Base-by-base conservation (phyloP, 2,888 invertebrate genomes). In the Melanargia galathea region DNA sequence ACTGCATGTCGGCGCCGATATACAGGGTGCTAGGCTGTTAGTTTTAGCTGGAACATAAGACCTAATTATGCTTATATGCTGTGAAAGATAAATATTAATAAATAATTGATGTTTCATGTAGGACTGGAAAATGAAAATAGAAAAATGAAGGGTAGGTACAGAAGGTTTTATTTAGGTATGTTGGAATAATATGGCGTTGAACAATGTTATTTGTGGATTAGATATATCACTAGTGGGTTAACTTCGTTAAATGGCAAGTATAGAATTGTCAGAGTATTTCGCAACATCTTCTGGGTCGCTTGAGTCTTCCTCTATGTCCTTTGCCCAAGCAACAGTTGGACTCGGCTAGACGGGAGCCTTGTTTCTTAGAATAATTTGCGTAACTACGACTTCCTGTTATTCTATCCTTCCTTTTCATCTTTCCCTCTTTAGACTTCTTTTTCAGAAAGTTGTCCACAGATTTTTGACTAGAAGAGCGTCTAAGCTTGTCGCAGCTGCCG, bases 1-100 rank as follows among this genome's bases (percentile, higher is more conserved):
- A 67, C 83, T 83, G 75, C 90, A 89, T 70, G 82, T 75, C 45
- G 90, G 86, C 45, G 79, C 84, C 51, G 89, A 86, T 60, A 84
- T 73, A 70, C 90, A 90, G 49, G 88, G 84, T 74, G 86, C 87
- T 64, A 83, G 40, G 72, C 81, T 76, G 64, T 78, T 81, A 40
- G 67, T 70, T 20, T 79, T 76, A 70, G 82, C 87, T 87, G 82
- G 60, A 85, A 84, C 35, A 49, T 59, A 57, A 58, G 48, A 60
- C 38, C 26, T 24, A 10, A 49, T 16, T 46, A 18, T 43, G 3
- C 4, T 11, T 33, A 38, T 13, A 5, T 38, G 13, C 18, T 43
- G 40, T 6, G 5, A 7, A 3, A 3, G 30, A 30, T n/a, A n/a
- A n/a, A n/a, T n/a, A n/a, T n/a, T n/a, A n/a, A n/a, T n/a, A n/a